A percentile compares a stretch with the other conserved stretches of the same genome.
These are phyloP conservation scores for Morus bassanus DNA, from an alignment of 2,797 vertebrate genomes.

Conservation along the genomic window DNA sequence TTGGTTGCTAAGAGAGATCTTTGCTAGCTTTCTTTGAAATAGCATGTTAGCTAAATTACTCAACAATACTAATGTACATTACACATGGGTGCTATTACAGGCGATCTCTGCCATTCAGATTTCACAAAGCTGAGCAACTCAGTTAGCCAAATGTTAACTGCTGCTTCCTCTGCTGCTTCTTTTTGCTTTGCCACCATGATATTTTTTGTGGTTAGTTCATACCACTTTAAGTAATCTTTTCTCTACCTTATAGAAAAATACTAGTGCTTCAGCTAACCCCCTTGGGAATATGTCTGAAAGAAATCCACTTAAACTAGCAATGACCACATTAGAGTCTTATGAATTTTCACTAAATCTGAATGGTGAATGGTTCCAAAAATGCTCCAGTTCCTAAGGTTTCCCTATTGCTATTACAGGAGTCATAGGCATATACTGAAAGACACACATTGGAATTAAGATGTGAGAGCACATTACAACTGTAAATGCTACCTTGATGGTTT, in stretches of 20 bases:
- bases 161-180: neutral
- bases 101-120: neutral
- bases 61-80: neutral
- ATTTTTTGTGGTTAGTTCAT: neutral
- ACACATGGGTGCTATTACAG: neutral
- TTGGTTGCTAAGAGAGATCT: conserved; percentile 52
- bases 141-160: neutral
- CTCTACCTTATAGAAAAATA: neutral
- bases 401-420: neutral
- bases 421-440: accelerated
- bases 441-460: neutral
- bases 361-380: neutral
- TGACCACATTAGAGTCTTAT: neutral
- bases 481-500: neutral
- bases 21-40: conserved; percentile 4
- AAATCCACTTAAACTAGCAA: neutral
- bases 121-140: neutral
- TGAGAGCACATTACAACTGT: neutral
- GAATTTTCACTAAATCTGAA: neutral
- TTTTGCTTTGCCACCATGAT: neutral
- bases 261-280: neutral
- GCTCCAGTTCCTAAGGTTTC: neutral
- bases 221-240: neutral
- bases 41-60: neutral
- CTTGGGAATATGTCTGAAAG: neutral